Base-by-base conservation (phyloP, 1,140 invertebrate genomes). In the Aphelenchoides avenae region DNA sequence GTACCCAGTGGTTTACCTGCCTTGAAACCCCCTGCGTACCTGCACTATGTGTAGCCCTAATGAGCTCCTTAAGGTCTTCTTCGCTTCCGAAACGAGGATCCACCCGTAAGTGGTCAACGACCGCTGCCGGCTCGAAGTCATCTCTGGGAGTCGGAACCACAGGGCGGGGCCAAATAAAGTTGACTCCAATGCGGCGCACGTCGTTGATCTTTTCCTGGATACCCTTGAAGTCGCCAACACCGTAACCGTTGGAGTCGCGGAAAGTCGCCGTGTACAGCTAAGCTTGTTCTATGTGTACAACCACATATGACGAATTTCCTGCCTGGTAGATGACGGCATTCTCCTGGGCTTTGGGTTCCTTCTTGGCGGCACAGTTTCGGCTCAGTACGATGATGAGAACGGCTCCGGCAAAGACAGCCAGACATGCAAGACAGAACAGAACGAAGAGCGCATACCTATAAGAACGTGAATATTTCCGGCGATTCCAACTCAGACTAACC, bases 331-430 rank as follows among this genome's bases (percentile, higher is more conserved):
- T 61, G 41, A 70, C 52, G 33, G 56, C 62, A 9, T 68, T 77
- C 41, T 71, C 37, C 30, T 67, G 57, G 64, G 64, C 71, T 22
- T 68, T 53, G 7, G 52, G 48, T 22, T 74, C 56, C 9, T 49
- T 40, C 47, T 71, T 72, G 9, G 62, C 58, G 13, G 67, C 70
- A 60, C 72, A 75, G 43, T 75, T 74, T 6, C 73, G 72, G n/a
- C 64, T 70, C 13, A 77, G 26, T 5, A 75, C 55, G n/a, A 75
- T 74, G 43, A 75, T 76, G 3, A 68, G 61, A 42, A 75, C 67
- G n/a, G 72, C 72, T 1, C 62, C 71, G 20, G 52, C 61, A 48
- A 75, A 75, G 73, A 75, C 77, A 5, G 56, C 65, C 9, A 72
- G 34, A 73, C 72, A 75, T 11, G 64, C 52, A n/a, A 75, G 40